Base-by-base conservation (phyloP, 2,888 invertebrate species). In the Harmothoe impar region DNA sequence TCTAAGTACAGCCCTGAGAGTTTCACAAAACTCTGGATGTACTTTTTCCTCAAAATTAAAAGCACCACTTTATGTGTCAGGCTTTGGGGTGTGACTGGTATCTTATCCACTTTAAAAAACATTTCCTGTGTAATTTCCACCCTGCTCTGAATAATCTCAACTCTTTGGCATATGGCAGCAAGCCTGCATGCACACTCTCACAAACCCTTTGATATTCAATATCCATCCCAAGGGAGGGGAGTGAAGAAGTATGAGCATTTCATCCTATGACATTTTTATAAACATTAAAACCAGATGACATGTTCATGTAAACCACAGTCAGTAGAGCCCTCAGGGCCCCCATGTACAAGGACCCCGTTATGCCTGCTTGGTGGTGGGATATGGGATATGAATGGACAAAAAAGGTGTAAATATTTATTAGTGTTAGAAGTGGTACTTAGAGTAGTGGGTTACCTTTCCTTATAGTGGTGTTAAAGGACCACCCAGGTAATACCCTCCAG, bases 161-260 rank as follows among this genome's bases (percentile, higher is more conserved):
- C 3, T 1, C 62, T 20, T 20, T 62, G 62, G 15, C 62, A 62
- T 62, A 20, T n/a, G 62, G 62, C 20, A 62, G 23, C 62, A 43
- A 43, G 43, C 62, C n/a, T 12, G 20, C 62, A 62, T n/a, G 62
- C 62, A n/a, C 62, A 62, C 62, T n/a, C n/a, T 3, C 43, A 43
- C 43, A 62, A 62, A 62, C 72, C 17, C 72, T 72, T 72, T 72
- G 72, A 72, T 72, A 72, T 72, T 72, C 72, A 72, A 72, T 62
- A 62, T 72, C 72, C 72, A 72, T 29, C 72, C 29, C 72, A 72
- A 72, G n/a, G 72, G n/a, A 72, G 5, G 72, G 25, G 31, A 7
- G 31, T 29, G 25, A 29, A 43, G 43, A 43, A 43, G 43, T 43
- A 43, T 43, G 43, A 43, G 43, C 25, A 25, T 29, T 72, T 72